A percentile compares a stretch with the other conserved stretches of the same genome.
phyloP scores from a whole-genome alignment of 2,113 vertebrate species.

The Leucoraja erinaceus region DNA sequence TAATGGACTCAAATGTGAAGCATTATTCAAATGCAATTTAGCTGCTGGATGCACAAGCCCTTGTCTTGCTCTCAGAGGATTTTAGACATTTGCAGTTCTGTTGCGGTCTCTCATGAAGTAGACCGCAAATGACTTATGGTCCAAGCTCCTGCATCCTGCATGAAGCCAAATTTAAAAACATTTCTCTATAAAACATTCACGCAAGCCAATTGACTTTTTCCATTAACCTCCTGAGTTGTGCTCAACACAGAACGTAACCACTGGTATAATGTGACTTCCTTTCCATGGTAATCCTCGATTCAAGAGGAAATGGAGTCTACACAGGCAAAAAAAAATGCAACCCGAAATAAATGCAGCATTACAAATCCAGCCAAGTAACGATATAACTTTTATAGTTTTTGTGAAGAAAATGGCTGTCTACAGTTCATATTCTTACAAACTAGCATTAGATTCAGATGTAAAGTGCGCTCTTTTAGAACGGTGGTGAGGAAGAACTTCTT shows the following conservation, averaged over 20 bases:
- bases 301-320: neutral
- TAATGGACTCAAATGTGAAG: neutral
- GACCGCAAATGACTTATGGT: neutral
- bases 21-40: neutral
- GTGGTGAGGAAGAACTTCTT: no score
- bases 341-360: neutral
- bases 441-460: no score
- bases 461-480: no score
- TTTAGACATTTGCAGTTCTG: neutral
- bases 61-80: neutral
- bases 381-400: neutral
- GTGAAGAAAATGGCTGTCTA: neutral
- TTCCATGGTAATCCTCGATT: neutral
- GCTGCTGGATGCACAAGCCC: neutral
- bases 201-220: neutral
- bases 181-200: neutral
- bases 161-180: neutral
- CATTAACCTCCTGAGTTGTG: conserved; percentile 1
- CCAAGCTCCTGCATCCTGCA: neutral
- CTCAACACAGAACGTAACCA: no score
- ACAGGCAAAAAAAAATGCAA: neutral
- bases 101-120: neutral
- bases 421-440: neutral
- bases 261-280: neutral
- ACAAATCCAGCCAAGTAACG: no score